Conservation (phyloP, 2,113 vertebrate genomes). For the Cheirogaleus medius region DNA sequence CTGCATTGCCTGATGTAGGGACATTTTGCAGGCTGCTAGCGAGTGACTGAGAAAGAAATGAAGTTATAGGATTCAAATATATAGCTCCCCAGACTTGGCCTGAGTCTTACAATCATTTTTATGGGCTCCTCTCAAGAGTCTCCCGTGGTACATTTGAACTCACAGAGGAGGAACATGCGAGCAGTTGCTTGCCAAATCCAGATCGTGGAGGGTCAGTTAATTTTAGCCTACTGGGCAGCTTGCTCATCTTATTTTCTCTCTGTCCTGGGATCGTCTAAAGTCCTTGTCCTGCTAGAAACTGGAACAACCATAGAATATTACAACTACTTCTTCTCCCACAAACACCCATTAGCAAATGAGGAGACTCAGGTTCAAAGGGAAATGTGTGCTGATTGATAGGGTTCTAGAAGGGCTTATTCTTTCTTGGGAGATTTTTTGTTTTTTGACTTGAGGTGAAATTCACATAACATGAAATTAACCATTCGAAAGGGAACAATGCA, state of each 20-base stretch:
- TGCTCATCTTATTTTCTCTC: background rate
- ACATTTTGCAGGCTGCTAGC: background rate
- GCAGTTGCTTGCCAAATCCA: background rate
- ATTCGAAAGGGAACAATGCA: background rate
- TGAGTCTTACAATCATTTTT: background rate
- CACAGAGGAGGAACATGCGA: background rate
- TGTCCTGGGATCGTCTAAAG: background rate
- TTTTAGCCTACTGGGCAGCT: background rate
- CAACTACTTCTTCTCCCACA: background rate
- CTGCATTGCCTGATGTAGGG: background rate
- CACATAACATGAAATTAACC: background rate
- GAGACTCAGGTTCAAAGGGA: background rate
- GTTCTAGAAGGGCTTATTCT: background rate
- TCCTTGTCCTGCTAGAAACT: background rate
- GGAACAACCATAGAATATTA: background rate
- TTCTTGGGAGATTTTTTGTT: background rate
- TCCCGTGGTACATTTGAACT: background rate
- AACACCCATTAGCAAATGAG: background rate
- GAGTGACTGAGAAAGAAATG: slow-evolving; percentile 33
- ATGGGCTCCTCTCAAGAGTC: background rate
- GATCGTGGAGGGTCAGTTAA: background rate
- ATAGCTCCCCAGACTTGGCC: background rate
- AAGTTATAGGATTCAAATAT: slow-evolving; percentile 19
- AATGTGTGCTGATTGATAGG: background rate
- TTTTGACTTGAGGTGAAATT: background rate